Conservation (phyloP, 2,888 invertebrate genomes). For the Rhamnusium bicolor region DNA sequence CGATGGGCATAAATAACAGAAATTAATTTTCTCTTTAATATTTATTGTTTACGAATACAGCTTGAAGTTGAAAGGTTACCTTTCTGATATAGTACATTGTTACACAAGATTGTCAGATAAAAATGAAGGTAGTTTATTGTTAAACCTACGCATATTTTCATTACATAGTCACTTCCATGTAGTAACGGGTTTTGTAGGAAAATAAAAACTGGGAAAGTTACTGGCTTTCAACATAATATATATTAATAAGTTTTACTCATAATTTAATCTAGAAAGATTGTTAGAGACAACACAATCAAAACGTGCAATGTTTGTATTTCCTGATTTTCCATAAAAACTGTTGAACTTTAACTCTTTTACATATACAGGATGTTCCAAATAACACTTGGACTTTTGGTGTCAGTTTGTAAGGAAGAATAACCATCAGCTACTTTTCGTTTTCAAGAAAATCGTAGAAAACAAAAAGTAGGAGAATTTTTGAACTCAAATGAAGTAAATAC, state of each 20-base stretch:
- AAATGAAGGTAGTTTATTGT: constrained; percentile 29
- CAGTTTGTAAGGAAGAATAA: no score
- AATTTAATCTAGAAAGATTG: background rate
- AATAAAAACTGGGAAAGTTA: background rate
- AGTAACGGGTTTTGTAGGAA: constrained; percentile 13
- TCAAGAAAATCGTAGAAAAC: no score
- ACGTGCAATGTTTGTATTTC: background rate
- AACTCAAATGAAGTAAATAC: no score
- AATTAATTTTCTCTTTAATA: background rate
- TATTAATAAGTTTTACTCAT: background rate
- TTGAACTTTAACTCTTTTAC: no score
- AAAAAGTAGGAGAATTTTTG: no score
- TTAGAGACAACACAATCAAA: background rate
- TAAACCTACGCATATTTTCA: constrained; percentile 30
- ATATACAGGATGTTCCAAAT: no score
- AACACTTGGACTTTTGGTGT: no score
- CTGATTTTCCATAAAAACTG: constrained; percentile 28
- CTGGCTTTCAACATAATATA: no score
- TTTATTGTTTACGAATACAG: background rate
- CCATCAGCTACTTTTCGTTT: no score
- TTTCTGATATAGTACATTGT: constrained; percentile 18
- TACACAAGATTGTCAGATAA: constrained; percentile 30
- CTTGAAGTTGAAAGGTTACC: constrained; percentile 30
- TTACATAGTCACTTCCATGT: background rate
- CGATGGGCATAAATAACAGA: background rate